phyloP scores from a whole-genome alignment of 1,140 invertebrate species.

The Drosophila saltans region DNA sequence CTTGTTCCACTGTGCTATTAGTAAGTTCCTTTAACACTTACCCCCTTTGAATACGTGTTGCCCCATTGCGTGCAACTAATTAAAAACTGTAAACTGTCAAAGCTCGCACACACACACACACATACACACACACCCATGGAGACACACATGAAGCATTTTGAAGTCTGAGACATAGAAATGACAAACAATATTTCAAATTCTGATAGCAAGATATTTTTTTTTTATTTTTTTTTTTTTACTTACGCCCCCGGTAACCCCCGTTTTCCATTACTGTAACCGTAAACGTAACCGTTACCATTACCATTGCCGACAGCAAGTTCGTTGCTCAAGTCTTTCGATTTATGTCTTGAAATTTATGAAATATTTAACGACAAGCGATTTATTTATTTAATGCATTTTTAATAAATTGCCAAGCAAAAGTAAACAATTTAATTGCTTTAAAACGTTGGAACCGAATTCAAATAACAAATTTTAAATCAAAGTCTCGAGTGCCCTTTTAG shows the following conservation, averaged over 20 bases:
- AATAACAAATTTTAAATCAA: slow-evolving; percentile 6
- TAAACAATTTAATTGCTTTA: slow-evolving; percentile 75
- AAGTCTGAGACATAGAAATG: slow-evolving; percentile 19
- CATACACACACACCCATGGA: background rate
- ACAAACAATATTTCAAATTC: slow-evolving; percentile 47
- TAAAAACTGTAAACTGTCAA: slow-evolving; percentile 62
- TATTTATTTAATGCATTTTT: slow-evolving; percentile 76
- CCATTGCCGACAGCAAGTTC: slow-evolving; percentile 54
- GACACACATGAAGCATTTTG: background rate
- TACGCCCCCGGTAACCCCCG: background rate
- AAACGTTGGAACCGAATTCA: background rate
- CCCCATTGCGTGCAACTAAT: slow-evolving; percentile 53
- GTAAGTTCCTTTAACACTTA: background rate
- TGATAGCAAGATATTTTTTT: too few relatives aligned
- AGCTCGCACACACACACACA: slow-evolving; percentile 20
- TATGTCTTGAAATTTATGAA: slow-evolving; percentile 59
- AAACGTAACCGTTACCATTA: too few relatives aligned
- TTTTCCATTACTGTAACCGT: background rate
- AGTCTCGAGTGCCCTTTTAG: slow-evolving; percentile 65
- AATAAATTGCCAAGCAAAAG: slow-evolving; percentile 70
- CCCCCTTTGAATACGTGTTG: background rate
- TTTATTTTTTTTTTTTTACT: background rate
- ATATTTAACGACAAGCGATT: slow-evolving; percentile 64
- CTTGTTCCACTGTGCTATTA: slow-evolving; percentile 25
- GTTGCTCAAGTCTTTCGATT: slow-evolving; percentile 66